phyloP scores from a whole-genome alignment of 1,140 invertebrate species.

The Oryctes rhinoceros region DNA sequence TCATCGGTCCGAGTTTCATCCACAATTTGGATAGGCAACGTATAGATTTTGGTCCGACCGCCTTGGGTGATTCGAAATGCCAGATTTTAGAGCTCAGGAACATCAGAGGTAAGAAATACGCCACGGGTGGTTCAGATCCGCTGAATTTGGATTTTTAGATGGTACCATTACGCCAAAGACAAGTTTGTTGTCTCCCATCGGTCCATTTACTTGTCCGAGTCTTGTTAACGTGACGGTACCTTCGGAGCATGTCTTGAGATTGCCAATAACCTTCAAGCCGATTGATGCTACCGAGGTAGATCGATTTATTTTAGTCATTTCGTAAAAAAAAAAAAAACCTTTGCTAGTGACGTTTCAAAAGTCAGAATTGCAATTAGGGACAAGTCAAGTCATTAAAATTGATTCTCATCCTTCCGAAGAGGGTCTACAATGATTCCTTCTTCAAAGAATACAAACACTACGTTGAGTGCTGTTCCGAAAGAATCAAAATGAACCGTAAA shows the following conservation, averaged over 20 bases:
- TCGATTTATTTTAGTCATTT: neutral
- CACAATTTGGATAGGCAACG: constrained; percentile 51
- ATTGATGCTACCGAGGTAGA: neutral
- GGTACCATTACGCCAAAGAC: constrained; percentile 43
- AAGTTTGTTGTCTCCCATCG: constrained; percentile 45
- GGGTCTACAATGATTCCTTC: no score
- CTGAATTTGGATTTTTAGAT: constrained; percentile 42
- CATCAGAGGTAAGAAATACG: constrained; percentile 47
- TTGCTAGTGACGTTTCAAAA: no score
- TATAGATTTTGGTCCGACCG: constrained; percentile 51
- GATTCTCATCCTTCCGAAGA: no score
- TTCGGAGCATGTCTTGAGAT: constrained; percentile 44
- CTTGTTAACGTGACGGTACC: constrained; percentile 38
- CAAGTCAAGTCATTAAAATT: no score
- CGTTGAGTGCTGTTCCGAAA: no score
- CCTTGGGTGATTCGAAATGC: constrained; percentile 44
- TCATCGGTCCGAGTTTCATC: constrained; percentile 51
- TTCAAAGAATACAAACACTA: no score
- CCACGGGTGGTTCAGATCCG: no score
- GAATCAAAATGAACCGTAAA: no score
- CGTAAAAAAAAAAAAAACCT: no score
- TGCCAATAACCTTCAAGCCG: constrained; percentile 48
- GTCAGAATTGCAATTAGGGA: no score
- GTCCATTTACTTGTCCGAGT: constrained; percentile 43
- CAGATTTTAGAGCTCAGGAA: constrained; percentile 50